Conservation (phyloP, 2,113 vertebrate species). For the Embiotoca jacksoni region DNA sequence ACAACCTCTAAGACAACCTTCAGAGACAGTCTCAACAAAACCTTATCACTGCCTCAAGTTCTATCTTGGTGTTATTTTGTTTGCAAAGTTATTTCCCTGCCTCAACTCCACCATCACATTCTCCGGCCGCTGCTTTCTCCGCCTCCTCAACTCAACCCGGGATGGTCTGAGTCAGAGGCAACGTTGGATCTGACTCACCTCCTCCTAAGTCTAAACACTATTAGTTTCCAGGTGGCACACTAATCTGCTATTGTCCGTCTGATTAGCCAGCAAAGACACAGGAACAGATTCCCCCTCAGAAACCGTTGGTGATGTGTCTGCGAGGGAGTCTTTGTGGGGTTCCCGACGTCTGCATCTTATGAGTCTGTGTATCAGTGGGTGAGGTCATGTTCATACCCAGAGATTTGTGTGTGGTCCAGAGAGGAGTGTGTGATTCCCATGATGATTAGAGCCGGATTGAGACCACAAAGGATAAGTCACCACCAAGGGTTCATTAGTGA, state of each 20-base stretch:
- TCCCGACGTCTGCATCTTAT: constrained; percentile 8
- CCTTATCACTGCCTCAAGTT: not conserved
- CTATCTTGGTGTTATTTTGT: not conserved
- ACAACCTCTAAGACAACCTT: too few relatives aligned
- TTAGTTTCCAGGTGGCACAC: constrained; percentile 52
- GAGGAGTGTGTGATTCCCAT: constrained; percentile 5
- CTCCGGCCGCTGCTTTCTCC: not conserved
- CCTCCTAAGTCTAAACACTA: constrained; percentile 45
- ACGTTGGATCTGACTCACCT: constrained; percentile 65
- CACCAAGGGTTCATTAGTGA: constrained; percentile 3
- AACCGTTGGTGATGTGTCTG: not conserved
- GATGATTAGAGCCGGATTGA: constrained; percentile 30
- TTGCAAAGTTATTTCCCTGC: not conserved
- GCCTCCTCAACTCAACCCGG: not conserved
- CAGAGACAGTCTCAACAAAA: too few relatives aligned
- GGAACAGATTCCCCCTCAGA: not conserved
- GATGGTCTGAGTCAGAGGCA: constrained; percentile 44
- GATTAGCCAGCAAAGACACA: constrained; percentile 42
- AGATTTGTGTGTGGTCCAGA: constrained; percentile 25
- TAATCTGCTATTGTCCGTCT: constrained; percentile 57
- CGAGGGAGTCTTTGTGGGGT: not conserved
- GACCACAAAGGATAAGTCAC: constrained; percentile 44
- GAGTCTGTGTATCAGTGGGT: not conserved
- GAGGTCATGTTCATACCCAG: constrained; percentile 10
- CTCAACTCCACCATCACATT: not conserved